Conservation (phyloP, 2,797 vertebrate species). For the Sibirionetta formosa region DNA sequence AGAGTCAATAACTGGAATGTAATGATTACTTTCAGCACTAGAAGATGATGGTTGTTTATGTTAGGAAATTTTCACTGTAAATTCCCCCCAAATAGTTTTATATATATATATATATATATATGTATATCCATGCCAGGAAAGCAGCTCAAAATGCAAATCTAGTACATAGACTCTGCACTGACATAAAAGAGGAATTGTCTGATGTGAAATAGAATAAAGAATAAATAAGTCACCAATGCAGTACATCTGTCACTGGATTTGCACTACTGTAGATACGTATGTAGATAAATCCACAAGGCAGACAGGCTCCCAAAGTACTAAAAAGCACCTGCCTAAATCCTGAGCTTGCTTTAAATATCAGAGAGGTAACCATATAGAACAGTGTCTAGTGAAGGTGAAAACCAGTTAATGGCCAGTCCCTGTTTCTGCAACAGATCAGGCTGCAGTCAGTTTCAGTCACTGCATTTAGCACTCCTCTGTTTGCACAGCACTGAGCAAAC, state of each 20-base stretch:
- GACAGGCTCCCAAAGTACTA: not conserved
- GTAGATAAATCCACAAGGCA: not conserved
- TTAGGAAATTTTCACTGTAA: not conserved
- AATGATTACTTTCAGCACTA: not conserved
- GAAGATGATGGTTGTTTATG: not conserved
- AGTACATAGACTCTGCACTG: not conserved
- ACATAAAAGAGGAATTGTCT: not conserved
- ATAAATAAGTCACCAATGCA: not conserved
- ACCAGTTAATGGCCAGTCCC: not conserved
- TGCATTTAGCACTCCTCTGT: not conserved
- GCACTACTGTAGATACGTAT: not conserved
- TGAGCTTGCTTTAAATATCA: not conserved
- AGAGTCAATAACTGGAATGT: not conserved
- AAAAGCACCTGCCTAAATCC: not conserved
- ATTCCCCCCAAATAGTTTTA: not conserved
- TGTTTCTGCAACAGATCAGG: accelerated
- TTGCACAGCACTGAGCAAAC: not conserved
- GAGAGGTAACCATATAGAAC: not conserved
- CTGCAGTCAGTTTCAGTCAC: not conserved
- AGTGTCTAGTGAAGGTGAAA: not conserved
- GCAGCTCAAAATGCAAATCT: not conserved
- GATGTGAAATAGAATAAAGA: not conserved
- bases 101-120: too few species aligned
- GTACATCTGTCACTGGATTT: not conserved
- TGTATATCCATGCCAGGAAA: not conserved